Conservation (phyloP, 2,888 invertebrate species). For the Macaria liturata region DNA sequence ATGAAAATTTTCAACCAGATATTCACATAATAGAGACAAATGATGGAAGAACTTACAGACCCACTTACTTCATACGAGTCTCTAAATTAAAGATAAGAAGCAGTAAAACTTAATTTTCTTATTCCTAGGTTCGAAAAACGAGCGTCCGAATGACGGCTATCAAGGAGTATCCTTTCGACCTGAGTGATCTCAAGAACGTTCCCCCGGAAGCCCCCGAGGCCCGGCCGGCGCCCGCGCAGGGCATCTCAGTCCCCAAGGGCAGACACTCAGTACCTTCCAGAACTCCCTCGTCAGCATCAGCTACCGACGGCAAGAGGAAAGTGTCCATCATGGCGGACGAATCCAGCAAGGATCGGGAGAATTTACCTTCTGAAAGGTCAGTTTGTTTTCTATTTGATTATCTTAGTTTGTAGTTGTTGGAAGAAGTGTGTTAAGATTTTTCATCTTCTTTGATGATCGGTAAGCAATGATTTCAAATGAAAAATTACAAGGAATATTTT, state of each 20-base stretch:
- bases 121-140: constrained; percentile 75
- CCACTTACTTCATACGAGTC: too few species aligned
- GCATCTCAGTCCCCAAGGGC: constrained; percentile 23
- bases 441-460: too few species aligned
- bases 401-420: too few species aligned
- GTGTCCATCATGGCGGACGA: constrained; percentile 86
- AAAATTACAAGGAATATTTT: too few species aligned
- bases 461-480: too few species aligned
- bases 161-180: constrained; percentile 79
- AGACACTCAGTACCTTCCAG: constrained; percentile 21
- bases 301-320: constrained; percentile 78
- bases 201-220: constrained; percentile 42
- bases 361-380: constrained; percentile 85
- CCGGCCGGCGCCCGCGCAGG: constrained; percentile 32
- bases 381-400: not conserved
- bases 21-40: too few species aligned
- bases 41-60: too few species aligned
- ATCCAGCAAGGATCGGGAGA: constrained; percentile 84
- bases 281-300: constrained; percentile 38
- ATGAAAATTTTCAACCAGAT: too few species aligned
- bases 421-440: too few species aligned
- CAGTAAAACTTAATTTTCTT: too few species aligned
- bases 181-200: constrained; percentile 69
- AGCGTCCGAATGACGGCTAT: constrained; percentile 80
- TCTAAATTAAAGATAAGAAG: too few species aligned